Evolutionary conservation across 2,797 vertebrate genomes (phyloP), one percentile per base, ranked within the genome.

Genomic region (Paedocypris micromegethes): DNA sequence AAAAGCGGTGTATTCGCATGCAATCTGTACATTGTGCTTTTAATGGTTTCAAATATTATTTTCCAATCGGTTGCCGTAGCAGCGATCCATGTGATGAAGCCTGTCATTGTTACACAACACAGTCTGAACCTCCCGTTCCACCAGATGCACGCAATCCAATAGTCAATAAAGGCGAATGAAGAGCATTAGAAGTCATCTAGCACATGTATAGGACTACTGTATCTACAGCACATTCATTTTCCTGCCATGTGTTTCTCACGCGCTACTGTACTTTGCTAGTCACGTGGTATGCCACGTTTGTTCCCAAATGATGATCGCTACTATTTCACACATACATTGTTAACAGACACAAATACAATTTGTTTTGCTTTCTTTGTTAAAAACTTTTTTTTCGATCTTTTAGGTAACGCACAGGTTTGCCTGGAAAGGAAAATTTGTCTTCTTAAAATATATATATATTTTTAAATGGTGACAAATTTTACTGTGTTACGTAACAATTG

Each of bases 71-170:
- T 23, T 23, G 23, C 23, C 23, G 23, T 23, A 23, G 23, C 23
- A 23, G 23, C 23, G 23, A 23, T 23, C 23, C 23, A 23, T 23
- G 23, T 23, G 23, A 23, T 23, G 23, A 23, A 23, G 9, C 58
- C 6, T 47, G 49, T 58, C 42, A 43, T 38, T 60, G 9, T 68
- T 60, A 68, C 50, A 61, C 66, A 60, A 68, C 41, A 54, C 66
- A n/a, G 44, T 55, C 57, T 68, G 50, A 50, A 23, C 61, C 50
- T 68, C 56, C 56, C 9, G 40, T 55, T 9, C 46, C 9, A 38
- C 38, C 58, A 48, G 43, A 54, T 60, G 47, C 23, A 59, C 66
- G 37, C 38, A 61, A 47, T 54, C 38, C 66, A 68, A 48, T 42
- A 47, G n/a, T 42, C 66, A 69, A 61, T 53, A 52, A 52, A 58